Percentiles rank a stretch among this genome's conserved stretches.
Conservation (phyloP, 2,113 vertebrate genomes). For the Manacus vitellinus region DNA sequence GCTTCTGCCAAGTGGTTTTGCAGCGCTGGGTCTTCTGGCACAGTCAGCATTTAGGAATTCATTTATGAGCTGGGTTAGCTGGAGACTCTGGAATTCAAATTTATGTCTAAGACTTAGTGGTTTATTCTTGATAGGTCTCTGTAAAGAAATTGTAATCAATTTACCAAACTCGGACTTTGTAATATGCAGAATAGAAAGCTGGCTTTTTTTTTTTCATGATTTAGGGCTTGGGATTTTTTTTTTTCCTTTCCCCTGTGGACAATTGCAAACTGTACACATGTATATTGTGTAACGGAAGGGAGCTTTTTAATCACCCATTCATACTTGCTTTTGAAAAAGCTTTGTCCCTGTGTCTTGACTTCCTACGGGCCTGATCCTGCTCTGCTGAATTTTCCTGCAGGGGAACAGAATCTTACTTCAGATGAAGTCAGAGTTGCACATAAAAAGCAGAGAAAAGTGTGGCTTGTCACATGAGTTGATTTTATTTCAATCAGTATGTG, state of each 20-base stretch:
- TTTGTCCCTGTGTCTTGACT: constrained; percentile 27
- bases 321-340: constrained; percentile 14
- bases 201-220: constrained; percentile 45
- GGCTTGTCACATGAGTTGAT: constrained; percentile 44
- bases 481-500: constrained; percentile 38
- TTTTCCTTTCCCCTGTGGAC: constrained; percentile 14
- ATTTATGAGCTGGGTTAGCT: constrained; percentile 88
- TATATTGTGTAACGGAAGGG: constrained; percentile 47
- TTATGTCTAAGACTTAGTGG: constrained; percentile 78
- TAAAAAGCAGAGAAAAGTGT: constrained; percentile 43
- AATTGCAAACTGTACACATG: constrained; percentile 52
- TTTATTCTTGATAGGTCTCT: constrained; percentile 76
- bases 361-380: background rate
- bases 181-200: constrained; percentile 58
- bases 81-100: constrained; percentile 87
- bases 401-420: background rate
- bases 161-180: constrained; percentile 71
- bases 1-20: constrained; percentile 89
- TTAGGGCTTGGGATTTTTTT: constrained; percentile 28
- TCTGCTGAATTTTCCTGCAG: background rate
- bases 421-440: constrained; percentile 34
- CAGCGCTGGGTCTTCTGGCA: constrained; percentile 85
- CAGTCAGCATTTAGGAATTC: constrained; percentile 91
- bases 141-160: constrained; percentile 79
- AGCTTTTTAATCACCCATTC: constrained; percentile 57